phyloP scores from a whole-genome alignment of 2,888 invertebrate genomes.

The Tiphia femorata region DNA sequence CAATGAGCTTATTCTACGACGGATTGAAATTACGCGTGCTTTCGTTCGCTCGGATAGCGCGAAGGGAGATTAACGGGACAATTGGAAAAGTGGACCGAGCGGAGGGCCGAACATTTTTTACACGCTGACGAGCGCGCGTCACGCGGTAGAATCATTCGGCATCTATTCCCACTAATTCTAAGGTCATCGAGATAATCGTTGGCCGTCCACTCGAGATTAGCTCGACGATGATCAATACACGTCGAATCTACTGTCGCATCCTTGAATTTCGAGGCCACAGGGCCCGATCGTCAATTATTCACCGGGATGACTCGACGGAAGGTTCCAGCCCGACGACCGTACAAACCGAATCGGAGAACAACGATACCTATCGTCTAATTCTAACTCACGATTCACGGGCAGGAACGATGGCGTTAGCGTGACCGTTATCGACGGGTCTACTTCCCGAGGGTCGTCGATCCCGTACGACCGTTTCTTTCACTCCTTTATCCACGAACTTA shows the following conservation, averaged over 20 bases:
- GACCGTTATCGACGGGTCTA: conserved; percentile 22
- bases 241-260: conserved; percentile 41
- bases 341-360: conserved; percentile 34
- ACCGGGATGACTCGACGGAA: conserved; percentile 38
- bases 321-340: conserved; percentile 13
- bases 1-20: too few species aligned
- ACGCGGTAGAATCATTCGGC: conserved; percentile 33
- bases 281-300: conserved; percentile 42
- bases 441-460: conserved; percentile 3
- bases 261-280: conserved; percentile 16
- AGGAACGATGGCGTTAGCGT: conserved; percentile 9
- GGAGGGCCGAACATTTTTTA: too few species aligned
- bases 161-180: too few species aligned
- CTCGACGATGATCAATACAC: conserved; percentile 42
- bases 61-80: too few species aligned
- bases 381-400: conserved; percentile 35
- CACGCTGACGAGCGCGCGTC: conserved; percentile 31
- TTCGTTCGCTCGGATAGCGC: too few species aligned
- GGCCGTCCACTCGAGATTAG: conserved; percentile 22
- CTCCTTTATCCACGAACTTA: neutral
- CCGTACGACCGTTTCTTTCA: conserved; percentile 17
- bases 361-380: conserved; percentile 44
- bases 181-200: conserved; percentile 35
- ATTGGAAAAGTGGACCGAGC: too few species aligned
- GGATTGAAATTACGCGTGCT: too few species aligned